A percentile compares a stretch with the other conserved stretches of the same genome.
Evolutionary conservation across 2,797 vertebrate genomes (phyloP).

Genomic region (Myoxocephalus aenaeus): DNA sequence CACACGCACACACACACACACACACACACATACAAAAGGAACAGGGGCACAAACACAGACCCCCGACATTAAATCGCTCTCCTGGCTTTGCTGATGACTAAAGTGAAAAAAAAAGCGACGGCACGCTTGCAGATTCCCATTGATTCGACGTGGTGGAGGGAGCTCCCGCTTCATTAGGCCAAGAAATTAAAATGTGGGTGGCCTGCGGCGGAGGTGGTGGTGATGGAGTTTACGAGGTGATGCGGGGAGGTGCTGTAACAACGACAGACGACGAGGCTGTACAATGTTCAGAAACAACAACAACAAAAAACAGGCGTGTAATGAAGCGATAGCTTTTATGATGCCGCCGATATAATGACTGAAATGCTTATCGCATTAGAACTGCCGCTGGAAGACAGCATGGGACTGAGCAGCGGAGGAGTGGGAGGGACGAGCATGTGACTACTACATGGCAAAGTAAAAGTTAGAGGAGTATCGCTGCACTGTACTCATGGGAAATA

Average conservation of each 20-base stretch:
- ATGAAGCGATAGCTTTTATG: slow-evolving; percentile 62
- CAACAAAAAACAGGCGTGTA: slow-evolving; percentile 29
- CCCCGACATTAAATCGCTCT: slow-evolving; percentile 44
- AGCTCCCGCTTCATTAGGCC: slow-evolving; percentile 85
- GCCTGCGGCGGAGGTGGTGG: slow-evolving; percentile 55
- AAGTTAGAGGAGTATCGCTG: not conserved
- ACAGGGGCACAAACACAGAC: slow-evolving; percentile 21
- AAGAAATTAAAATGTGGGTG: slow-evolving; percentile 86
- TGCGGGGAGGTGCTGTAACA: slow-evolving; percentile 49
- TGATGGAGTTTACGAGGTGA: slow-evolving; percentile 41
- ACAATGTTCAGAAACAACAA: slow-evolving; percentile 12
- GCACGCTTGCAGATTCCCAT: slow-evolving; percentile 65
- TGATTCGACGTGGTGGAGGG: slow-evolving; percentile 71
- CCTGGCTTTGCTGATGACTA: slow-evolving; percentile 61
- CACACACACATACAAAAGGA: slow-evolving; percentile 2
- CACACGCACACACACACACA: not conserved
- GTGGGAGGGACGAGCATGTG: not conserved
- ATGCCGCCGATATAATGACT: slow-evolving; percentile 41
- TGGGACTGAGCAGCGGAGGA: slow-evolving; percentile 22
- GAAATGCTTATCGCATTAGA: slow-evolving; percentile 47
- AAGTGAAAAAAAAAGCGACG: slow-evolving; percentile 49
- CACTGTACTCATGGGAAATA: not conserved
- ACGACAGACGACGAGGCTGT: slow-evolving; percentile 52
- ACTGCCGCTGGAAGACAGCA: slow-evolving; percentile 30
- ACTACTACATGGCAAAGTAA: not conserved